Conservation (phyloP, 2,888 invertebrate genomes). For the Exephanes ischioxanthus region DNA sequence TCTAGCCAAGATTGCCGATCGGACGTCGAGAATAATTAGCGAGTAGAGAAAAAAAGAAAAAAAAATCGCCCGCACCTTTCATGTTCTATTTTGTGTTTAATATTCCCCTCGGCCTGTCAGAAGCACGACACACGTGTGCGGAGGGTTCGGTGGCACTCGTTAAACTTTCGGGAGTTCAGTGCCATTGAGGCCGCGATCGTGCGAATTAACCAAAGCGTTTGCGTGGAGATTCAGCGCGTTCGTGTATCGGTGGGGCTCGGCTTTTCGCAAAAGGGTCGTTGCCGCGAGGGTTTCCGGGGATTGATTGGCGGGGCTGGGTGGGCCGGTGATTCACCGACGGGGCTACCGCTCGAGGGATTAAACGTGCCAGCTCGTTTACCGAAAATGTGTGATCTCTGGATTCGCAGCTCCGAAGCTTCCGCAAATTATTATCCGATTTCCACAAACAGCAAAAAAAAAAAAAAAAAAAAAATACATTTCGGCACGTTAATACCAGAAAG, state of each 20-base stretch:
- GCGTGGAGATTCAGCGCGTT: conserved; percentile 43
- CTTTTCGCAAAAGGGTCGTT: conserved; percentile 23
- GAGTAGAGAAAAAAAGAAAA: not conserved
- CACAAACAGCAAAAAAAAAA: too few species aligned
- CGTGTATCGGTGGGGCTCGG: conserved; percentile 47
- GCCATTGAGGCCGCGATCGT: conserved; percentile 53
- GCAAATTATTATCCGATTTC: not conserved
- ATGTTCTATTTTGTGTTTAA: conserved; percentile 41
- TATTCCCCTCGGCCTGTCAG: conserved; percentile 59
- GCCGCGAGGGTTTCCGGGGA: conserved; percentile 42
- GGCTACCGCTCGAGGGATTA: conserved; percentile 32
- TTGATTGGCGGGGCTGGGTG: conserved; percentile 49
- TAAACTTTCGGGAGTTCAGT: conserved; percentile 36
- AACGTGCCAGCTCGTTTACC: conserved; percentile 6
- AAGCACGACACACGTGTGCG: conserved; percentile 59
- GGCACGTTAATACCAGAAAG: too few species aligned
- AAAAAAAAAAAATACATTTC: too few species aligned
- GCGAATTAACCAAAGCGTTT: conserved; percentile 47
- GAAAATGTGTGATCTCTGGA: conserved; percentile 9
- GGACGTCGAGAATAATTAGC: conserved; percentile 39
- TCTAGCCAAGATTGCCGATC: conserved; percentile 10
- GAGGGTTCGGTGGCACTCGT: conserved; percentile 43
- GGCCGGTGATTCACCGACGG: conserved; percentile 54
- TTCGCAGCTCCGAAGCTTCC: not conserved
- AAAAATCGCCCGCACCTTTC: conserved; percentile 14